Conservation (phyloP, 2,797 vertebrate genomes). For the Dermochelys coriacea region DNA sequence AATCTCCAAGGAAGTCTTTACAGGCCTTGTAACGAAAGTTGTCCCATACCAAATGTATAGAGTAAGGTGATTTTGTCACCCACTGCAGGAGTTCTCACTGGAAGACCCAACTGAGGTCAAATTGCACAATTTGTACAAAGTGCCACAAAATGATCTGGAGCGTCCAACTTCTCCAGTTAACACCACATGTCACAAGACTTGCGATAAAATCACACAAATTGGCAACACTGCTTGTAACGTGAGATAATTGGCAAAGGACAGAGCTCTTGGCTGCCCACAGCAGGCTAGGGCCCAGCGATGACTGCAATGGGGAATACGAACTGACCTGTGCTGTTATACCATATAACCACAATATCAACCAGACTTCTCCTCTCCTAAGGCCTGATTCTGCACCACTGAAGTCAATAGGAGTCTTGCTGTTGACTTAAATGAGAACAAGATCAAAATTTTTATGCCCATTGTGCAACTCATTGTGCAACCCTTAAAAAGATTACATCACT, state of each 20-base stretch:
- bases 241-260: background rate
- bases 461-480: background rate
- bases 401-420: background rate
- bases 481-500: background rate
- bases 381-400: background rate
- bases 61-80: background rate
- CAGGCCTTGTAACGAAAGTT: background rate
- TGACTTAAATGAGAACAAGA: background rate
- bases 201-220: too few relatives aligned
- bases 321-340: background rate
- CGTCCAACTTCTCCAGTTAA: background rate
- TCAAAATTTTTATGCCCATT: background rate
- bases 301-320: fast-evolving
- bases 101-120: background rate
- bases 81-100: background rate
- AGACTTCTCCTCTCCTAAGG: background rate
- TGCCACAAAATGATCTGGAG: background rate
- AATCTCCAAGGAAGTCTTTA: background rate
- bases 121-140: background rate
- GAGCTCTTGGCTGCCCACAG: background rate
- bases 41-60: background rate
- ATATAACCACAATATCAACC: background rate
- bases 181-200: background rate
- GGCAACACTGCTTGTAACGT: too few relatives aligned
- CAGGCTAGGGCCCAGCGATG: background rate